Conservation (phyloP, 2,888 invertebrate species). For the Eupithecia exiguata region DNA sequence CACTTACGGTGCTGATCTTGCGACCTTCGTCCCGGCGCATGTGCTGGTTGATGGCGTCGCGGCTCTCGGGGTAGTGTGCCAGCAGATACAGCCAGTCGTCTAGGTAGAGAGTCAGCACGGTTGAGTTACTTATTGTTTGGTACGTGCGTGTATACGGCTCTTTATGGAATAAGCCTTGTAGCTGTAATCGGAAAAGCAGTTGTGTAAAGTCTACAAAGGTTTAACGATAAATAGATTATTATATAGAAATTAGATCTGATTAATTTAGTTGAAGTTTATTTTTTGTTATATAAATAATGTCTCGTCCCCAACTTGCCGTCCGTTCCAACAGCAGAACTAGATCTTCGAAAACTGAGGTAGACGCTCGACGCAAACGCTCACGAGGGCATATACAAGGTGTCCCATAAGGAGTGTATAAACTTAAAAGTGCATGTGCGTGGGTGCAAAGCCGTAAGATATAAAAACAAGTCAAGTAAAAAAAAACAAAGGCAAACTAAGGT, state of each 20-base stretch:
- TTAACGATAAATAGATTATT: background rate
- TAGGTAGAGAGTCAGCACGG: conserved; percentile 64
- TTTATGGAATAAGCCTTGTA: conserved; percentile 61
- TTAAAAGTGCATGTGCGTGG: too few species aligned
- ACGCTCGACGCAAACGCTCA: too few species aligned
- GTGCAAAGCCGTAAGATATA: too few species aligned
- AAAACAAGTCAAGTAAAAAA: too few species aligned
- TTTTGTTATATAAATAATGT: too few species aligned
- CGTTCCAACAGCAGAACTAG: too few species aligned
- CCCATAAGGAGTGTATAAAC: too few species aligned
- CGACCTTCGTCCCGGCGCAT: conserved; percentile 30
- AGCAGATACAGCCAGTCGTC: conserved; percentile 67
- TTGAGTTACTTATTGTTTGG: conserved; percentile 58
- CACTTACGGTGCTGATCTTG: background rate
- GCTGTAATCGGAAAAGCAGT: background rate
- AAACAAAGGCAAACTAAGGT: too few species aligned
- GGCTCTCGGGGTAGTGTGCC: conserved; percentile 65
- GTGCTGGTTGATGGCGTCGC: conserved; percentile 53
- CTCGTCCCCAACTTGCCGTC: too few species aligned
- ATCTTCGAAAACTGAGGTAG: too few species aligned
- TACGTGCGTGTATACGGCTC: conserved; percentile 63
- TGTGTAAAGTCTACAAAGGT: background rate
- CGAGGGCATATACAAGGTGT: too few species aligned
- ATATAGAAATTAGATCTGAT: too few species aligned
- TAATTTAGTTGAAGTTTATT: background rate